Conservation (phyloP, 2,113 vertebrate species). For the Forbesichthys agassizii region DNA sequence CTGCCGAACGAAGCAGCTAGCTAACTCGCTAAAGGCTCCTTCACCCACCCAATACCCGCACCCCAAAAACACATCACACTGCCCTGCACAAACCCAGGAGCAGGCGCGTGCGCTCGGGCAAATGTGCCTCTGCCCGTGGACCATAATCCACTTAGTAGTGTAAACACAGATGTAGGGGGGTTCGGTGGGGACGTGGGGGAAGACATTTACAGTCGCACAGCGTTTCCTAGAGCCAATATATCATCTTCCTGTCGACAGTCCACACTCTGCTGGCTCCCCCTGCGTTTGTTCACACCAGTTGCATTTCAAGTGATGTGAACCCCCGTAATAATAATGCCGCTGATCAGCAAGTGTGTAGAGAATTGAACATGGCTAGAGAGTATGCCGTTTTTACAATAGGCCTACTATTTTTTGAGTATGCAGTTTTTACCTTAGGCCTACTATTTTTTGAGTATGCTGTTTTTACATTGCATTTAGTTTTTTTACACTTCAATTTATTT, state of each 20-base stretch:
- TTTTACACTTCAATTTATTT: neutral
- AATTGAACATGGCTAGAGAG: too few relatives aligned
- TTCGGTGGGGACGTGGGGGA: neutral
- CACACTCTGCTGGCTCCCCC: slow-evolving; percentile 15
- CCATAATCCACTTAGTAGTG: slow-evolving; percentile 69
- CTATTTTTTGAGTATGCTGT: too few relatives aligned
- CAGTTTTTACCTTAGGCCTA: too few relatives aligned
- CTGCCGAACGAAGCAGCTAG: slow-evolving; percentile 29
- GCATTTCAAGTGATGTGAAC: too few relatives aligned
- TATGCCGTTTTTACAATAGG: too few relatives aligned
- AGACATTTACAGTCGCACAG: slow-evolving; percentile 61
- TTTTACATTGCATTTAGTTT: neutral
- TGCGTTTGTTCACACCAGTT: too few relatives aligned
- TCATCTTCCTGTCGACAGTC: slow-evolving; percentile 56
- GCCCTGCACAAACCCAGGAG: slow-evolving; percentile 27
- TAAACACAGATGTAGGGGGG: slow-evolving; percentile 48
- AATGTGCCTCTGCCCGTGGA: slow-evolving; percentile 45
- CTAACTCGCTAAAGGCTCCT: neutral
- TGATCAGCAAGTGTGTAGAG: too few relatives aligned
- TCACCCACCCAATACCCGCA: slow-evolving; percentile 2
- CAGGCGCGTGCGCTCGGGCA: slow-evolving; percentile 40
- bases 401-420: too few relatives aligned
- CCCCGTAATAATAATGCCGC: too few relatives aligned
- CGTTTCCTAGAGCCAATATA: slow-evolving; percentile 41
- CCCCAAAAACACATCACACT: slow-evolving; percentile 3